Evolutionary conservation across 2,888 invertebrate genomes (phyloP).

Genomic region (Ariolimax columbianus): DNA sequence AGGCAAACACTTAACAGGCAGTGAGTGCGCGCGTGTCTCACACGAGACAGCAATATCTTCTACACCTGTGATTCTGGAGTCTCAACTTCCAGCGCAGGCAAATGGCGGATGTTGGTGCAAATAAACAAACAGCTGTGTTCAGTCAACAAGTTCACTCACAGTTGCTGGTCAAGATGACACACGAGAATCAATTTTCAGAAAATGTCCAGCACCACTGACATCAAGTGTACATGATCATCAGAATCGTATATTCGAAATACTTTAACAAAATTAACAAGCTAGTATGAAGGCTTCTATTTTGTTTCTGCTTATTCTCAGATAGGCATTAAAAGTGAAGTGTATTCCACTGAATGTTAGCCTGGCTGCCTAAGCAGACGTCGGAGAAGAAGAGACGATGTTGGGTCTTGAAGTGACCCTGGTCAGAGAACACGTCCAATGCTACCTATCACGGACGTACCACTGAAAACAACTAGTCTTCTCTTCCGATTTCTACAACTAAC

Average conservation of each 20-base stretch:
- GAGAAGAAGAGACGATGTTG: neutral
- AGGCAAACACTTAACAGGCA: neutral
- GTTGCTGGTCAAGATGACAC: neutral
- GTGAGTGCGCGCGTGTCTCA: neutral
- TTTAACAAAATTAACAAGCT: too few species aligned
- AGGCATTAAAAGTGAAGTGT: too few species aligned
- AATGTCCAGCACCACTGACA: too few species aligned
- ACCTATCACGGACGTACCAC: too few species aligned
- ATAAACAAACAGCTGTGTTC: neutral
- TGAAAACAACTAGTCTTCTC: too few species aligned
- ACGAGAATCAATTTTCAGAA: neutral
- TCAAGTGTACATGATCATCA: too few species aligned
- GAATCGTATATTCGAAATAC: too few species aligned
- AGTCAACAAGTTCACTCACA: neutral
- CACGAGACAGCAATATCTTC: neutral
- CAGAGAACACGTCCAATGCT: neutral
- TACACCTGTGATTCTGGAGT: slow-evolving; percentile 1
- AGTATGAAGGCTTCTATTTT: too few species aligned
- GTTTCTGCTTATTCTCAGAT: too few species aligned
- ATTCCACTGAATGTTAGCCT: neutral
- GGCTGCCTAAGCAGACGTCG: neutral
- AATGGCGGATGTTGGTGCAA: neutral
- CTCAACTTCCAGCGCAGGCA: neutral
- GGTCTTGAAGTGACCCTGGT: neutral
- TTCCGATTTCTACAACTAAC: neutral